Conservation (phyloP, 2,888 invertebrate genomes). For the Dioctria linearis region DNA sequence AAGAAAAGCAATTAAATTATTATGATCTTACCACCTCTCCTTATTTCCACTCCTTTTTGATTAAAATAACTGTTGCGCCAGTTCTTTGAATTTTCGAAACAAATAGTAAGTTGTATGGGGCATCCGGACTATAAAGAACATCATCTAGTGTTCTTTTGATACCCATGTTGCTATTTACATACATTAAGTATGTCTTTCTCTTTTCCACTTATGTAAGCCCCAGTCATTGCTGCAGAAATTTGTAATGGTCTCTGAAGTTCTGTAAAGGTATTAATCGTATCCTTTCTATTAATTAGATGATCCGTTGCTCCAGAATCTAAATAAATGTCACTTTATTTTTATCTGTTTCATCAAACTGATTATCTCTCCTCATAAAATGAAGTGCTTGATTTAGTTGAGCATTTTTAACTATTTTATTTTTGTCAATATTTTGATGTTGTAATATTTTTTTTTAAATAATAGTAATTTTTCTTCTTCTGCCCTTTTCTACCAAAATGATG, state of each 20-base stretch:
- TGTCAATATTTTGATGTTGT: too few relatives aligned
- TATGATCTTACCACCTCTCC: too few relatives aligned
- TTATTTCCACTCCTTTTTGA: too few relatives aligned
- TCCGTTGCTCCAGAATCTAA: conserved; percentile 25
- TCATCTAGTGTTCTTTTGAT: conserved; percentile 48
- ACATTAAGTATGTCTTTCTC: conserved; percentile 63
- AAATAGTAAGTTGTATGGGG: conserved; percentile 64
- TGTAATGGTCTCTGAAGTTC: conserved; percentile 61
- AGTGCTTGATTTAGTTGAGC: too few relatives aligned
- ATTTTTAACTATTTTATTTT: too few relatives aligned
- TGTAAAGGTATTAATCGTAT: conserved; percentile 52
- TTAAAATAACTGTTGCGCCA: conserved; percentile 64
- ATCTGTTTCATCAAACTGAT: too few relatives aligned
- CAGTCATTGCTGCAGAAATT: conserved; percentile 63
- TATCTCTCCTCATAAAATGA: too few relatives aligned
- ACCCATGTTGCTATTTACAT: conserved; percentile 63
- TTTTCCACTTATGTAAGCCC: conserved; percentile 62
- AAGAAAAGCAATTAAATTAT: too few relatives aligned
- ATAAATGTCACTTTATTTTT: conserved; percentile 60
- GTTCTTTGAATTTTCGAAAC: conserved; percentile 61
- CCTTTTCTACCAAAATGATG: too few relatives aligned
- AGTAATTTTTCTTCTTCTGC: too few relatives aligned
- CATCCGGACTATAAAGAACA: conserved; percentile 63
- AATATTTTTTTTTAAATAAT: too few relatives aligned
- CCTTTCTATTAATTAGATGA: conserved; percentile 56